These are phyloP conservation scores for Sebastes steindachneri DNA, from an alignment of 2,797 vertebrate species.

Conservation along the genomic window DNA sequence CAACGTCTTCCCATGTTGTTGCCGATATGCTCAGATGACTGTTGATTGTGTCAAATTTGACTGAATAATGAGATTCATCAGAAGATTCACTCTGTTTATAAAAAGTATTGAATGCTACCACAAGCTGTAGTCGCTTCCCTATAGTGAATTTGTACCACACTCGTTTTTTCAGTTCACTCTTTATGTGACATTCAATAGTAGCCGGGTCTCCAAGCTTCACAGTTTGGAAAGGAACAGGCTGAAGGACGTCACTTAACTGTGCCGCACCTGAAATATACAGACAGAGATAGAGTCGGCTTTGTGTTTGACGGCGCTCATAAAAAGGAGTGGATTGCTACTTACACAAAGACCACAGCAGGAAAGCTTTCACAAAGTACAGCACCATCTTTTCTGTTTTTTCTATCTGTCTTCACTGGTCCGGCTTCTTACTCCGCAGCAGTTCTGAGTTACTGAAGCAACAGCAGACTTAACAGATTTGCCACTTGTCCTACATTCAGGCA, in stretches of 20 bases:
- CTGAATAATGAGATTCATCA: background rate
- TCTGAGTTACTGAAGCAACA: background rate
- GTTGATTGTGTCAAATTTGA: background rate
- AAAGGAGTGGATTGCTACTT: constrained; percentile 6
- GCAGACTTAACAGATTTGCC: background rate
- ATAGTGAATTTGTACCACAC: constrained; percentile 40
- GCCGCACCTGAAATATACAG: constrained; percentile 5
- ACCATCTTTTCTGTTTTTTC: constrained; percentile 1
- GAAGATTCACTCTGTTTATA: background rate
- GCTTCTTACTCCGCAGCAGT: background rate
- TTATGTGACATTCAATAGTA: constrained; percentile 17
- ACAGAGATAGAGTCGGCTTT: background rate
- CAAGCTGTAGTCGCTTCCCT: constrained; percentile 11
- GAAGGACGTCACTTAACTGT: constrained; percentile 2
- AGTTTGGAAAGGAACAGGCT: constrained; percentile 22
- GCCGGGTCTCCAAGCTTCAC: background rate
- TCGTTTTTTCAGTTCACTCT: fast-evolving
- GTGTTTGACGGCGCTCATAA: background rate
- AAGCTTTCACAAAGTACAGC: background rate
- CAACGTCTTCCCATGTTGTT: constrained; percentile 9
- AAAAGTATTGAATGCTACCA: fast-evolving
- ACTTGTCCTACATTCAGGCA: background rate
- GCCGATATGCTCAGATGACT: constrained; percentile 17
- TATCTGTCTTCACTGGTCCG: background rate
- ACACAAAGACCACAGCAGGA: constrained; percentile 14